Base-by-base conservation (phyloP, 2,888 invertebrate genomes). In the Sminthurides aquaticus region DNA sequence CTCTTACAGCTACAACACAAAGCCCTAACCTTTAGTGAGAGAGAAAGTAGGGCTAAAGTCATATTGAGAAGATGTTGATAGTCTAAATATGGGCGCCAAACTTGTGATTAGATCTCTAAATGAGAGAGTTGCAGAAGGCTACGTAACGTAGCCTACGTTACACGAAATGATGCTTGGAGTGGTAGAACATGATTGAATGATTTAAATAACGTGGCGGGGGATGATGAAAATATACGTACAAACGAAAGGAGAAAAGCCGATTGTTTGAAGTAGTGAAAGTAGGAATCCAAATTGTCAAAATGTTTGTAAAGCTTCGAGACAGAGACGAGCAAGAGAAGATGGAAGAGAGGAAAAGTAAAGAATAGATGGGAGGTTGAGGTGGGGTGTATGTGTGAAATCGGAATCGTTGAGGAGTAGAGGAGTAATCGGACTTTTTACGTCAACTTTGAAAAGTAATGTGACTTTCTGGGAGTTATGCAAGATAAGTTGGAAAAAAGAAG, bases 361-460 rank as follows among this genome's bases (percentile, higher is more conserved):
- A 15, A 15, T 34, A 34, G 43, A 34, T 15, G 15, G 8, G 43
- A 34, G 8, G 43, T 34, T 11, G 43, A 15, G 15, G 43, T 11
- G 43, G 43, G 43, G 43, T 11, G 43, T 11, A 5, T 5, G 43
- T 11, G 43, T 34, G 15, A 34, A 34, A 34, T 34, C 8, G 5
- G 43, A 34, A 34, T 15, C n/a, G n/a, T n/a, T n/a, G 43, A 43
- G 18, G 43, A 43, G 8, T 43, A 18, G 43, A 43, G 43, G 43
- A 43, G 43, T 43, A 43, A 43, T 43, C 11, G 43, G 43, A 52
- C 52, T 15, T 52, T 20, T 52, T 52, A 52, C 52, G 52, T 52
- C 52, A 52, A 52, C 52, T 52, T 52, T 52, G 52, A 8, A 15
- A 52, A 15, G 52, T 52, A 52, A 52, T 52, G 52, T 52, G 52